phyloP scores from a whole-genome alignment of 2,797 vertebrate species.

The Lycodopsis pacificus region DNA sequence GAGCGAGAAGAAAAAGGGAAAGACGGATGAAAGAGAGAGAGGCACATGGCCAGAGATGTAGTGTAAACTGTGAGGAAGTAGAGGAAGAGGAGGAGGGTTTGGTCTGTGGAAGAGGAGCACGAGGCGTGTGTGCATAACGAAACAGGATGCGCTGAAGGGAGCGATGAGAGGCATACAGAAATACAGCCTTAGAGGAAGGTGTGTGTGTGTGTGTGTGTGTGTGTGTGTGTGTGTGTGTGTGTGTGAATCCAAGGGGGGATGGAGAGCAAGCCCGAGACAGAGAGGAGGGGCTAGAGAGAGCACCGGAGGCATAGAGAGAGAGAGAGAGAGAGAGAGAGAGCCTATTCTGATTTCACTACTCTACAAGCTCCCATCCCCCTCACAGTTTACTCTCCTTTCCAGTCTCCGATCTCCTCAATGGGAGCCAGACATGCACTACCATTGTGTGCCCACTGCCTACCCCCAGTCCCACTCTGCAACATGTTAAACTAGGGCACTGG shows the following conservation, averaged over 20 bases:
- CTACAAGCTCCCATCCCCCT: conserved; percentile 80
- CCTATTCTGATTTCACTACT: conserved; percentile 80
- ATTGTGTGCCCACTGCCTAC: conserved; percentile 78
- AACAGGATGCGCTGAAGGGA: conserved; percentile 69
- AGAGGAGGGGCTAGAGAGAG: conserved; percentile 71
- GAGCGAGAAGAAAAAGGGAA: conserved; percentile 5
- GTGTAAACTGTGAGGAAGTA: conserved; percentile 58
- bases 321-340: conserved; percentile 54
- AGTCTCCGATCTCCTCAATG: conserved; percentile 78
- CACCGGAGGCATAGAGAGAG: conserved; percentile 62
- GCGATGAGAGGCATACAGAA: conserved; percentile 72
- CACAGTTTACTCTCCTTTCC: conserved; percentile 75
- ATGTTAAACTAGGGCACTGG: conserved; percentile 78
- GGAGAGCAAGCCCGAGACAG: conserved; percentile 63
- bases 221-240: conserved; percentile 11
- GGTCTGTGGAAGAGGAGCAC: conserved; percentile 51
- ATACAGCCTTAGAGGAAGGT: conserved; percentile 66
- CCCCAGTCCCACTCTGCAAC: conserved; percentile 73
- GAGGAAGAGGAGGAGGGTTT: conserved; percentile 30
- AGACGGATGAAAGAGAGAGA: conserved; percentile 27
- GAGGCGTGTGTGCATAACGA: conserved; percentile 59
- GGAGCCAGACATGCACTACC: conserved; percentile 78
- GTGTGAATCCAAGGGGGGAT: conserved; percentile 42
- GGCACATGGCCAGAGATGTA: conserved; percentile 54
- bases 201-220: conserved; percentile 43